These are phyloP conservation scores for Sarcoramphus papa DNA, from an alignment of 2,797 vertebrate genomes.

Conservation along the genomic window DNA sequence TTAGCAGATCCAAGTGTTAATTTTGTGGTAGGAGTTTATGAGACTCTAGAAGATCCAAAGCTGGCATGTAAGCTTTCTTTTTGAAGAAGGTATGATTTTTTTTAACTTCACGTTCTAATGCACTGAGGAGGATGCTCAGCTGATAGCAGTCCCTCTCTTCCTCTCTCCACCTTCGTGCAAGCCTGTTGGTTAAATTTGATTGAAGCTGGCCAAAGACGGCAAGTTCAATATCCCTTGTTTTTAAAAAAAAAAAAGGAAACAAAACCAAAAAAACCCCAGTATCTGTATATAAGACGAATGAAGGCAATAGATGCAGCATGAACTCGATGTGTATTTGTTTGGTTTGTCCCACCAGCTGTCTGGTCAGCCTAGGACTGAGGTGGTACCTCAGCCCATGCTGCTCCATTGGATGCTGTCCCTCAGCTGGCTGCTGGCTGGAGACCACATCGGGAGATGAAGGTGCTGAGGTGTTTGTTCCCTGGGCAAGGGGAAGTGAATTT, in stretches of 20 bases:
- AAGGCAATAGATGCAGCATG: not conserved
- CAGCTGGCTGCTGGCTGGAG: not conserved
- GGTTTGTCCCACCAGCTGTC: not conserved
- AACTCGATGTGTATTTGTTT: not conserved
- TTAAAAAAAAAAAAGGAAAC: no score
- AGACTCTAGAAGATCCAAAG: not conserved
- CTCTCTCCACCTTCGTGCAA: not conserved
- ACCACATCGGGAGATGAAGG: not conserved
- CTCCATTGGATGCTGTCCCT: not conserved
- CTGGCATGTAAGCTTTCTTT: not conserved
- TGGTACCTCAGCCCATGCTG: not conserved
- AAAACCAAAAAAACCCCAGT: not conserved
- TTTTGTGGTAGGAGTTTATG: not conserved
- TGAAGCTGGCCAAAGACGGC: not conserved
- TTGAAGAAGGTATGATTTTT: not conserved
- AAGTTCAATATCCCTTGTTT: not conserved
- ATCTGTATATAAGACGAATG: not conserved
- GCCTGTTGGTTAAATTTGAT: not conserved
- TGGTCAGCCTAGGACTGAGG: not conserved
- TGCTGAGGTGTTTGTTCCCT: not conserved
- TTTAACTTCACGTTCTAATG: not conserved
- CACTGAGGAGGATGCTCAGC: not conserved
- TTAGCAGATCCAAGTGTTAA: not conserved
- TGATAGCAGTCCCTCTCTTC: not conserved
- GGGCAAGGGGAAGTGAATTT: not conserved